Base-by-base conservation (phyloP, 2,888 invertebrate species). In the Schizotus pectinicornis region DNA sequence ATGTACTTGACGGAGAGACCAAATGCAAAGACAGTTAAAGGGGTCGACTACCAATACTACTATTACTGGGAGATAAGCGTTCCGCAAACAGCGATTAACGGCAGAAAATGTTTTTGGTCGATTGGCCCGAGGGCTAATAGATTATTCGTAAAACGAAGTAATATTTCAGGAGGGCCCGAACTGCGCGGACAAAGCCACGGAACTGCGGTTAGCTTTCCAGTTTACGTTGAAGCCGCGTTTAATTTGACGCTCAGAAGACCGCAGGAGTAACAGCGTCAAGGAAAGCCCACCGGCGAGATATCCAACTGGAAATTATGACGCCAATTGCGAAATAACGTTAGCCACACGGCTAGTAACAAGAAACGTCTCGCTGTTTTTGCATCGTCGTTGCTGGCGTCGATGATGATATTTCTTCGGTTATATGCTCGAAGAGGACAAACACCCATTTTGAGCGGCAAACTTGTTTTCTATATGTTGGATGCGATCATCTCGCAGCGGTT, bases 11-110 rank as follows among this genome's bases (percentile, higher is more conserved):
- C 5, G 5, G 22, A 22, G n/a, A n/a, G n/a, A n/a, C n/a, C n/a
- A n/a, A n/a, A n/a, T n/a, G n/a, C n/a, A n/a, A n/a, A n/a, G n/a
- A n/a, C n/a, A n/a, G n/a, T n/a, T n/a, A n/a, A n/a, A n/a, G 22
- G 5, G 2, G 5, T 22, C 5, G 5, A 22, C 22, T 22, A 22
- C 22, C 22, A 22, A 22, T 22, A 22, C 48, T 55, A 56, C 47
- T 67, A 67, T 64, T 67, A 63, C n/a, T 57, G 55, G 42, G 57
- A 64, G 67, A 67, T 67, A 67, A 67, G 64, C 62, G 58, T 34
- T 47, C 38, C 48, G 47, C 55, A 41, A 53, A 47, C 56, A 45
- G 56, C 52, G 52, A 48, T 54, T 63, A 53, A 59, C 59, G 61
- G 57, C 57, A 58, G 63, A 46, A 61, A 57, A 59, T 53, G 48